Evolutionary conservation across 2,888 invertebrate species (phyloP).

Genomic region (Tetranychus truncatus): DNA sequence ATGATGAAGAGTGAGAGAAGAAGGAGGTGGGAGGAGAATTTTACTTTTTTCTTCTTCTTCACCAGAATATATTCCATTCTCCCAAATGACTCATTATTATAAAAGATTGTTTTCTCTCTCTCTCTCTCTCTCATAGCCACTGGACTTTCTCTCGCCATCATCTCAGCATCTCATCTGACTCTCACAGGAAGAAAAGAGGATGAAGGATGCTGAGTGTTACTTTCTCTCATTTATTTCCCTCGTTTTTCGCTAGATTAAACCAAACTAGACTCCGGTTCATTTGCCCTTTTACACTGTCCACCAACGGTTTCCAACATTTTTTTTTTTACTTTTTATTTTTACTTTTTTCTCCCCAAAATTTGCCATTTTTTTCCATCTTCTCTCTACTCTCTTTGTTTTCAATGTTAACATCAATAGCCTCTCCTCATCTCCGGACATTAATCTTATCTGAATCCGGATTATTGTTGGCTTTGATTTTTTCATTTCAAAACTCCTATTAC

Average conservation of each 20-base stretch:
- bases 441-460: neutral
- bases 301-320: neutral
- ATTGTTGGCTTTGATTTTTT: neutral
- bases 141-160: neutral
- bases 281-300: constrained; percentile 1
- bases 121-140: constrained; percentile 1
- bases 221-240: neutral
- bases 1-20: neutral
- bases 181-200: neutral
- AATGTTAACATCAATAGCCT: neutral
- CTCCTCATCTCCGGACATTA: neutral
- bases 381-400: neutral
- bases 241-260: neutral
- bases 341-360: neutral
- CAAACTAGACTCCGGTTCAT: neutral
- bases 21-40: neutral
- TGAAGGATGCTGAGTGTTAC: neutral
- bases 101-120: neutral
- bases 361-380: neutral
- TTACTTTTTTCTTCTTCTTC: neutral
- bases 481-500: neutral
- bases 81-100: neutral
- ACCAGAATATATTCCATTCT: neutral
- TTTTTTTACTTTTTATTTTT: neutral
- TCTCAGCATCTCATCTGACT: neutral